A percentile compares a stretch with the other conserved stretches of the same genome.
Conservation (phyloP, 1,140 invertebrate species). For the Bombus sibiricus region DNA sequence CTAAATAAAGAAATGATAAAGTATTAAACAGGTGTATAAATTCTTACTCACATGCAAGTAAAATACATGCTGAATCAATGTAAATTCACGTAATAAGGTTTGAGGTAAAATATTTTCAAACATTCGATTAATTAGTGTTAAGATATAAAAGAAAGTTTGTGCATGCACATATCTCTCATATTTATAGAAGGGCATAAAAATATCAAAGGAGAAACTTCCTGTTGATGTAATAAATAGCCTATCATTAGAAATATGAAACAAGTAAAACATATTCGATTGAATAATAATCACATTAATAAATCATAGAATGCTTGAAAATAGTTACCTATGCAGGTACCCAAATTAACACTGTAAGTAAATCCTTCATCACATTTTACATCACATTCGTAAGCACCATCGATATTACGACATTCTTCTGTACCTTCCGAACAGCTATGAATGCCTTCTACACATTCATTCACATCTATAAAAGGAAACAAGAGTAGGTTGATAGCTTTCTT, state of each 20-base stretch:
- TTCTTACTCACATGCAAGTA: slow-evolving; percentile 54
- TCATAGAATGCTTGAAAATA: background rate
- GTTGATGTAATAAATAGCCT: background rate
- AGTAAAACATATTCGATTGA: background rate
- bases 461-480: slow-evolving; percentile 76
- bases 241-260: too few relatives aligned
- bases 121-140: slow-evolving; percentile 13
- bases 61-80: slow-evolving; percentile 28
- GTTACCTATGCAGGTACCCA: slow-evolving; percentile 83
- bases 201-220: slow-evolving; percentile 3
- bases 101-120: background rate
- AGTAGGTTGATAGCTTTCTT: background rate
- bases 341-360: slow-evolving; percentile 84
- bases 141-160: background rate
- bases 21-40: background rate
- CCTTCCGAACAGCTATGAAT: slow-evolving; percentile 77
- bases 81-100: background rate
- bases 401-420: slow-evolving; percentile 83
- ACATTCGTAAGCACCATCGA: slow-evolving; percentile 83
- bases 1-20: background rate
- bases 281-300: background rate
- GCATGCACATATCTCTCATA: slow-evolving; percentile 25
- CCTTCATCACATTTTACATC: slow-evolving; percentile 86
- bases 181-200: background rate
- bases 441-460: slow-evolving; percentile 83